These are phyloP conservation scores for Rhopalosiphum padi DNA, from an alignment of 1,140 invertebrate species.

Conservation along the genomic window DNA sequence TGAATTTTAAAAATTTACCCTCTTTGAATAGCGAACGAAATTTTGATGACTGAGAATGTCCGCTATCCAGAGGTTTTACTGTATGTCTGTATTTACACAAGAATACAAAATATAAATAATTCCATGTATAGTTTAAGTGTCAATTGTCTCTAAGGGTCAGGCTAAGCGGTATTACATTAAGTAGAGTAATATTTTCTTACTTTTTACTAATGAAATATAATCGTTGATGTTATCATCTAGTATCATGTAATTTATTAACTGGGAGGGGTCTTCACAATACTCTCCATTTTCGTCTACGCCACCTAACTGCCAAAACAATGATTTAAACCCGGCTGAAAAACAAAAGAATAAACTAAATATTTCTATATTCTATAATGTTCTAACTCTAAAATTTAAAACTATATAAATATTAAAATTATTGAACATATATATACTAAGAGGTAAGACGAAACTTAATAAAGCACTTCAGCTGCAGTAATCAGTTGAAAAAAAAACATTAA, in stretches of 20 bases:
- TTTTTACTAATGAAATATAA: neutral
- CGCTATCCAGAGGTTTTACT: no score
- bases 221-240: neutral
- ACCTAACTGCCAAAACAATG: neutral
- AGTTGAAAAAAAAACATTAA: no score
- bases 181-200: conserved; percentile 8
- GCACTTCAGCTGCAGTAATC: no score
- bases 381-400: neutral
- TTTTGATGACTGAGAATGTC: no score
- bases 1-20: no score
- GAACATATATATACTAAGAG: neutral
- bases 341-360: neutral
- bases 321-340: neutral
- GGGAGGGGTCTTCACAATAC: neutral
- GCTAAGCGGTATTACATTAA: no score
- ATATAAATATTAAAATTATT: neutral
- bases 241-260: neutral
- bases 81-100: no score
- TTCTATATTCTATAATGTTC: no score
- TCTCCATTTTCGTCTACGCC: neutral
- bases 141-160: no score
- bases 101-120: no score
- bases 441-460: neutral
- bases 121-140: no score
- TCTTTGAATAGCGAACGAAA: no score